phyloP scores from a whole-genome alignment of 2,113 vertebrate species.

The Psilopsiagon aymara region DNA sequence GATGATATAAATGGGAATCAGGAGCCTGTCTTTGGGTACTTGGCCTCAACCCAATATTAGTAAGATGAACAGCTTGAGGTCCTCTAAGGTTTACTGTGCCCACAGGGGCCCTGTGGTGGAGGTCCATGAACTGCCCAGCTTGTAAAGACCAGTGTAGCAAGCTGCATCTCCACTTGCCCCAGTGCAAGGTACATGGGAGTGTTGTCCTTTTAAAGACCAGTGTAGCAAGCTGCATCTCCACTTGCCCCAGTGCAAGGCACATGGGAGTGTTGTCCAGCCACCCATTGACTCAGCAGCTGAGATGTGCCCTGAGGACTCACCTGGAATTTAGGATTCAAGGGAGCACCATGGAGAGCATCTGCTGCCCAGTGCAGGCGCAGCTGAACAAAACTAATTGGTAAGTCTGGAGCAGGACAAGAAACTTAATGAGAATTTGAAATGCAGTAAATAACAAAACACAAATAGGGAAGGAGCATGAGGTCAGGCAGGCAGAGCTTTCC shows the following conservation, averaged over 20 bases:
- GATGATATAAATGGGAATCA: background rate
- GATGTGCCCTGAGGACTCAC: background rate
- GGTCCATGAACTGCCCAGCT: background rate
- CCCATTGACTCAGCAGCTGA: background rate
- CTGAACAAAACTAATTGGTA: background rate
- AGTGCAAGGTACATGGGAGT: background rate
- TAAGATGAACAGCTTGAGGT: background rate
- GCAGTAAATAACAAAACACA: background rate
- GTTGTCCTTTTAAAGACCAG: background rate
- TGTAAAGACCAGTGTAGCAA: background rate
- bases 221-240: background rate
- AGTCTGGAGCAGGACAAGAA: background rate
- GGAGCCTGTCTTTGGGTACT: background rate
- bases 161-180: background rate
- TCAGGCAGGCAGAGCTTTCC: background rate
- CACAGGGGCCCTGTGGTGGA: background rate
- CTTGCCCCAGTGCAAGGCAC: background rate
- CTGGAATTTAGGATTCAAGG: background rate
- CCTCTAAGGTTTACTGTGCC: background rate
- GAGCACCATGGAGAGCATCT: background rate
- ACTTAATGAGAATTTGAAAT: background rate
- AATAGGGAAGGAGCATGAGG: background rate
- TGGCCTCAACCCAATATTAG: background rate
- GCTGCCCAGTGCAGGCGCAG: background rate
- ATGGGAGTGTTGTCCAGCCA: fast-evolving